Conservation (phyloP, 2,113 vertebrate genomes). For the Centropus bengalensis region DNA sequence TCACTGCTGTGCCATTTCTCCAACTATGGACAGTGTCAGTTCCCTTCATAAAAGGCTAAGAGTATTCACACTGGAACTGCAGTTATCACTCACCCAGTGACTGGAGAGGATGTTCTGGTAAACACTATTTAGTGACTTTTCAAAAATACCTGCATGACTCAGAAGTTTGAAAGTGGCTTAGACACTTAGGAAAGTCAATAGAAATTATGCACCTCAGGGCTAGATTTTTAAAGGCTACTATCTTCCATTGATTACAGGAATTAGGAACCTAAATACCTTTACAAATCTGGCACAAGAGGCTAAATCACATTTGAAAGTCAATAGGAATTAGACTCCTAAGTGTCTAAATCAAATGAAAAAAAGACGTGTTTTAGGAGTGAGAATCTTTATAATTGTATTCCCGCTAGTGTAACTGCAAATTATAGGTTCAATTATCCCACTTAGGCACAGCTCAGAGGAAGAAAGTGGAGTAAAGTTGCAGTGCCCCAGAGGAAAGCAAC, state of each 20-base stretch:
- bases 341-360: constrained; percentile 72
- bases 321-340: constrained; percentile 66
- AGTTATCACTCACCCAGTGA: neutral
- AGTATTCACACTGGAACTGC: neutral
- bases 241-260: constrained; percentile 70
- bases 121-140: constrained; percentile 44
- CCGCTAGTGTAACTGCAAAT: constrained; percentile 66
- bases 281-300: constrained; percentile 67
- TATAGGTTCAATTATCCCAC: constrained; percentile 65
- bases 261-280: constrained; percentile 70
- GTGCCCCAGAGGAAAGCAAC: constrained; percentile 36
- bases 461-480: constrained; percentile 66
- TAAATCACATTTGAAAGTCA: constrained; percentile 70
- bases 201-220: constrained; percentile 66
- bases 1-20: constrained; percentile 28
- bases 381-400: constrained; percentile 71
- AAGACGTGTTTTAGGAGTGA: constrained; percentile 57
- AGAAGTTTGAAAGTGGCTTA: constrained; percentile 66
- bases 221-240: constrained; percentile 71
- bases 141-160: constrained; percentile 54
- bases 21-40: constrained; percentile 2
- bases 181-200: constrained; percentile 66
- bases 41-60: constrained; percentile 17
- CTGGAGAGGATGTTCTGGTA: neutral
- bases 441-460: constrained; percentile 66